phyloP scores from a whole-genome alignment of 2,797 vertebrate species.

The Pogonophryne albipinna region DNA sequence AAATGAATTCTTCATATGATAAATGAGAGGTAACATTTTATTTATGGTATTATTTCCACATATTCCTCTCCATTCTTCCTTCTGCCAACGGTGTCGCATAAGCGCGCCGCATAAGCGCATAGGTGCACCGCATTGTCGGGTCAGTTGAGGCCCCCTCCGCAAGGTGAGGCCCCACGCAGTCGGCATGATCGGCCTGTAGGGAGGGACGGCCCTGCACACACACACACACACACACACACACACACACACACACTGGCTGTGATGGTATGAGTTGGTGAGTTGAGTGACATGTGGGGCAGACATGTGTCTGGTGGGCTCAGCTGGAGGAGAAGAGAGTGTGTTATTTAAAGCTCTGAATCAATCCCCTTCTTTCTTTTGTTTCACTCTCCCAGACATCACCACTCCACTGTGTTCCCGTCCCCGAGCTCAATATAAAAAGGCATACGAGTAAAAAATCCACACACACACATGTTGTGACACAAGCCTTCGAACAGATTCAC shows the following conservation, averaged over 20 bases:
- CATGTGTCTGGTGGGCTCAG: slow-evolving; percentile 73
- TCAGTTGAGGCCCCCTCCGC: too few relatives aligned
- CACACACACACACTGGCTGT: not conserved
- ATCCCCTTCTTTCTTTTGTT: slow-evolving; percentile 59
- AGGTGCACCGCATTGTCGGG: too few relatives aligned
- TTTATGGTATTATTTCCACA: too few relatives aligned
- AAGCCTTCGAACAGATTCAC: slow-evolving; percentile 7
- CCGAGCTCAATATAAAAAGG: slow-evolving; percentile 36
- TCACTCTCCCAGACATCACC: slow-evolving; percentile 46
- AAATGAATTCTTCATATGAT: too few relatives aligned
- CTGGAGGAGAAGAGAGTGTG: slow-evolving; percentile 74
- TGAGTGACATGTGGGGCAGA: slow-evolving; percentile 59
- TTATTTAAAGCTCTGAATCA: slow-evolving; percentile 85
- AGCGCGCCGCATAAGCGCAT: too few relatives aligned
- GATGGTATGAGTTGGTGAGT: slow-evolving; percentile 9
- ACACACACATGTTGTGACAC: not conserved
- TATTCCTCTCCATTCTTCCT: too few relatives aligned
- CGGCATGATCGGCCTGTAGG: too few relatives aligned
- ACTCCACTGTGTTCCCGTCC: slow-evolving; percentile 40
- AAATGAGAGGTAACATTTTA: too few relatives aligned
- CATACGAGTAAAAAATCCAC: slow-evolving; percentile 12
- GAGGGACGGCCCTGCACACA: too few relatives aligned
- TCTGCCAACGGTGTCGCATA: too few relatives aligned
- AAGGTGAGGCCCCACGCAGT: too few relatives aligned
- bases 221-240: too few relatives aligned